These are phyloP conservation scores for Megaleporinus macrocephalus DNA, from an alignment of 2,113 vertebrate genomes.

Conservation along the genomic window DNA sequence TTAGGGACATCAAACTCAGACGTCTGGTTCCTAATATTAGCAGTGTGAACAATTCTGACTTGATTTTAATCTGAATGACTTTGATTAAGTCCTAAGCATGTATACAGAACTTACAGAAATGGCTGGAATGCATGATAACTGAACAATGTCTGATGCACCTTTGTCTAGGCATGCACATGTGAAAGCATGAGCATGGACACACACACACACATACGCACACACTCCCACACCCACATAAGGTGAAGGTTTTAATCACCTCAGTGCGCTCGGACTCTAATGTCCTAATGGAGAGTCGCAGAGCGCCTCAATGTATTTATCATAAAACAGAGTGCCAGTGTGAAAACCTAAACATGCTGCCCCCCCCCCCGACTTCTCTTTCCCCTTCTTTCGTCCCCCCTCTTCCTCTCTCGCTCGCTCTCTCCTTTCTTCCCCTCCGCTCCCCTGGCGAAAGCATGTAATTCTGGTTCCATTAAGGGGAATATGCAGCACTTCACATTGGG, in stretches of 20 bases:
- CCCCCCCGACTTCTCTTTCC: background rate
- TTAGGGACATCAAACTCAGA: too few relatives aligned
- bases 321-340: slow-evolving; percentile 45
- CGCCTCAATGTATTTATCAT: slow-evolving; percentile 55
- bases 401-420: slow-evolving; percentile 4
- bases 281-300: slow-evolving; percentile 38
- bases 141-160: too few relatives aligned
- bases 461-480: slow-evolving; percentile 63
- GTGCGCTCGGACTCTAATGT: slow-evolving; percentile 43
- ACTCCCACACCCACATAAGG: slow-evolving; percentile 14
- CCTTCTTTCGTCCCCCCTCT: background rate
- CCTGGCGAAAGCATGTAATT: slow-evolving; percentile 58
- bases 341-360: slow-evolving; percentile 52
- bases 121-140: too few relatives aligned
- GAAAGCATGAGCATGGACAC: too few relatives aligned
- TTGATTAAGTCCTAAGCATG: too few relatives aligned
- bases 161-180: too few relatives aligned
- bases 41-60: too few relatives aligned
- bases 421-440: slow-evolving; percentile 42
- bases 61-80: too few relatives aligned
- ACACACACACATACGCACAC: background rate
- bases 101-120: too few relatives aligned
- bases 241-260: slow-evolving; percentile 55
- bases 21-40: too few relatives aligned
- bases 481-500: slow-evolving; percentile 57